Percentiles rank a stretch among this genome's conserved stretches.
Evolutionary conservation across 1,140 invertebrate genomes (phyloP).

Genomic region (Leptinotarsa undecemlineata): DNA sequence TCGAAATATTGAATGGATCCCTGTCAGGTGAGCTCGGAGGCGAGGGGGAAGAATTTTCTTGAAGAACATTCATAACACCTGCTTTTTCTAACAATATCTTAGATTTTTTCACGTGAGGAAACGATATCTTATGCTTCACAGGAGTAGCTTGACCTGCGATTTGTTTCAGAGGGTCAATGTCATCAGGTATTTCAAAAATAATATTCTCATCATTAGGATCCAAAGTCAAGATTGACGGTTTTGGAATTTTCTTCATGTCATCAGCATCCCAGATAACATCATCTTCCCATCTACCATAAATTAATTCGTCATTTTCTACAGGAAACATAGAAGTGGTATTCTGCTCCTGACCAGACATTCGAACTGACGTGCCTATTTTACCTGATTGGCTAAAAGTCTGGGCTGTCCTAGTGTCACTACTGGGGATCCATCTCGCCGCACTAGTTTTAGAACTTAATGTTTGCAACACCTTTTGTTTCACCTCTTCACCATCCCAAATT

Average conservation of each 20-base stretch:
- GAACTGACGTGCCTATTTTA: conserved; percentile 58
- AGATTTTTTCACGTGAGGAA: conserved; percentile 94
- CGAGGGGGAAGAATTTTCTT: conserved; percentile 87
- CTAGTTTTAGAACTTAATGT: conserved; percentile 68
- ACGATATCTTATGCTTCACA: conserved; percentile 87
- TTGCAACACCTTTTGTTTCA: conserved; percentile 69
- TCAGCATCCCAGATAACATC: conserved; percentile 81
- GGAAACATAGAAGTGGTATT: conserved; percentile 96
- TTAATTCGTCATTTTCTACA: conserved; percentile 94
- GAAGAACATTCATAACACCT: conserved; percentile 90
- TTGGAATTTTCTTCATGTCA: conserved; percentile 80
- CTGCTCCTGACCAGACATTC: conserved; percentile 52
- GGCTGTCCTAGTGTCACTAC: conserved; percentile 87
- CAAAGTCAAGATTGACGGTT: conserved; percentile 91
- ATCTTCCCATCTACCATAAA: conserved; percentile 96
- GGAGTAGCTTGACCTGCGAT: conserved; percentile 63
- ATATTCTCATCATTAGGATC: conserved; percentile 99
- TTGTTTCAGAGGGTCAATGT: conserved; percentile 85
- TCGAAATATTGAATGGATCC: conserved; percentile 98
- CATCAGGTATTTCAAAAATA: conserved; percentile 90
- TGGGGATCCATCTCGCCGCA: conserved; percentile 93
- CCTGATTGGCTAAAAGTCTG: conserved; percentile 88
- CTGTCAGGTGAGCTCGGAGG: conserved; percentile 87
- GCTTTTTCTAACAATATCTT: conserved; percentile 95
- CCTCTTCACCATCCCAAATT: conserved; percentile 96